Evolutionary conservation across 2,888 invertebrate genomes (phyloP), one percentile per base, ranked within the genome.

Genomic region (Anodontia alba): DNA sequence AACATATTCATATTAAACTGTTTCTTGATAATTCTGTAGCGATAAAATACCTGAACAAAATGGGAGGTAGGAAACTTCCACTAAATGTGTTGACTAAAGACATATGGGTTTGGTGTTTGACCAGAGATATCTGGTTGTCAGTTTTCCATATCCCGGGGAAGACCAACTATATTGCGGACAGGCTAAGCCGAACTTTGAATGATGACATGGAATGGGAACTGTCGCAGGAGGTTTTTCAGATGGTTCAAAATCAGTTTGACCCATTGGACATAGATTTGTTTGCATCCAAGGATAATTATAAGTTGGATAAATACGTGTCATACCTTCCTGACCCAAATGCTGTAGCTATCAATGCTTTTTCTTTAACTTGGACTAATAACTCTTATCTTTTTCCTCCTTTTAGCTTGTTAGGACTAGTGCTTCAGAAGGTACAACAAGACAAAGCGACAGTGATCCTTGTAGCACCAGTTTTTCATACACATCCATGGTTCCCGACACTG

Each of bases 381-480:
- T 42, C 66, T 42, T 80, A 83, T 57, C 73, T 83, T n/a, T 83
- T 83, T 66, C 78, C 71, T 29, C 86, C 83, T 79, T 86, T 86
- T n/a, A n/a, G n/a, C n/a, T n/a, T n/a, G n/a, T n/a, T n/a, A n/a
- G n/a, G n/a, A n/a, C n/a, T n/a, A n/a, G n/a, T n/a, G n/a, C n/a
- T n/a, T n/a, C n/a, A n/a, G n/a, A n/a, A n/a, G n/a, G n/a, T n/a
- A n/a, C n/a, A 15, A 10, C 31, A 68, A 15, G 80, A 80, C 70
- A 0, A 71, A 36, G 71, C 77, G 15, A 73, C 75, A 36, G 78
- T 70, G 43, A 38, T 81, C 3, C 10, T 84, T 15, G n/a, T n/a
- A n/a, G n/a, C n/a, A n/a, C n/a, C n/a, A n/a, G n/a, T n/a, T n/a
- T n/a, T n/a, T n/a, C n/a, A n/a, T n/a, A n/a, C n/a, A n/a, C n/a